A percentile compares a stretch with the other conserved stretches of the same genome.
phyloP scores from a whole-genome alignment of 2,113 vertebrate species.

The Symphodus melops region DNA sequence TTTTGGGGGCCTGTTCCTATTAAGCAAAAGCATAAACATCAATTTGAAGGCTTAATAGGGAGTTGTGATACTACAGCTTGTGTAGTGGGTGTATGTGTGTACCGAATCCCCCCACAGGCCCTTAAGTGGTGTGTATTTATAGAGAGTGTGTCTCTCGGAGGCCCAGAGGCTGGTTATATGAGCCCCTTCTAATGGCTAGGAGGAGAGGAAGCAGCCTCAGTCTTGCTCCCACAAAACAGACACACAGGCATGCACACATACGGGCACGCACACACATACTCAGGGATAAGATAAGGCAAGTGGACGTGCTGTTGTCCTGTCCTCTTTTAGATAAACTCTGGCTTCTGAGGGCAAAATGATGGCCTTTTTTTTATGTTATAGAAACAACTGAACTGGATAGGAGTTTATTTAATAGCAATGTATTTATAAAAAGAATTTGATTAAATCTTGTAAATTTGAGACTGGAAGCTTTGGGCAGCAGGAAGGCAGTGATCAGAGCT shows the following conservation, averaged over 20 bases:
- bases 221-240: conserved; percentile 75
- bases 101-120: conserved; percentile 75
- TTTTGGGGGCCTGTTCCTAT: conserved; percentile 50
- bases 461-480: conserved; percentile 22
- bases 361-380: conserved; percentile 40
- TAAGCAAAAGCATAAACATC: conserved; percentile 72
- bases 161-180: conserved; percentile 79
- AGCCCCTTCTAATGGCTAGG: conserved; percentile 80
- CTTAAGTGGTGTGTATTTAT: conserved; percentile 85
- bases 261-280: conserved; percentile 23
- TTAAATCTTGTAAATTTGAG: conserved; percentile 54
- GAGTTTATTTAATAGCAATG: too few species aligned
- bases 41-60: conserved; percentile 74
- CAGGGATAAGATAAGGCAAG: conserved; percentile 21
- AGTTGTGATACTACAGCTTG: conserved; percentile 54
- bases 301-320: conserved; percentile 37
- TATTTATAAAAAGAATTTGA: conserved; percentile 9
- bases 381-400: conserved; percentile 36
- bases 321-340: conserved; percentile 44
- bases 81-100: conserved; percentile 40
- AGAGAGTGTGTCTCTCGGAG: conserved; percentile 78
- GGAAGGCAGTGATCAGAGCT: conserved; percentile 16
- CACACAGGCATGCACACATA: conserved; percentile 39
- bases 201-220: conserved; percentile 75
- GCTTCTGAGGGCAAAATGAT: conserved; percentile 27